Evolutionary conservation across 2,888 invertebrate genomes (phyloP), one percentile per base, ranked within the genome.

Genomic region (Pristionchus entomophagus): DNA sequence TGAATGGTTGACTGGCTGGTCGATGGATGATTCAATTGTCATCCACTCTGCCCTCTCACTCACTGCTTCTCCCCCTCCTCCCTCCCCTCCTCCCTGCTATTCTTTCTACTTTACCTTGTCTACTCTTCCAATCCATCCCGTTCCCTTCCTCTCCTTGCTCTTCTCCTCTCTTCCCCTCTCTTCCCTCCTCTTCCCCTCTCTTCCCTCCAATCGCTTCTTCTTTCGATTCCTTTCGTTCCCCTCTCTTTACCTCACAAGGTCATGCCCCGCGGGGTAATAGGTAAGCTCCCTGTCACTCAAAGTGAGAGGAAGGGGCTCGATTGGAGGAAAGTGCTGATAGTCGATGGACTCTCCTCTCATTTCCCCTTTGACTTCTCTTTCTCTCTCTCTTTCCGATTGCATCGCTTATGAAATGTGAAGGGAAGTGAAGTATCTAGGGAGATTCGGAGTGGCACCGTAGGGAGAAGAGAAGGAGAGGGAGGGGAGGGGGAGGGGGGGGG

Each of bases 111-210:
- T 77, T 77, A 69, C 51, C 65, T 56, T 77, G 56, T 85, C 85
- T 38, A 85, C 85, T 77, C 85, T 59, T 78, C 69, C 85, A 85
- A 78, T 85, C 85, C 78, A 85, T 85, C 78, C 78, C 78, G 77
- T 82, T 85, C 78, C 38, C 49, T 78, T 62, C n/a, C 73, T 73
- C 73, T 56, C n/a, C 56, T 56, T 56, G 10, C 56, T n/a, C n/a
- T 65, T 35, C 29, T 59, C 59, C 26, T 65, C 38, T 69, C 65
- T 35, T 26, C 38, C 65, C 19, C 8, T 69, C 65, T 22, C 32
- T 38, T 69, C 65, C 38, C n/a, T n/a, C n/a, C 38, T 69, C 65
- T 35, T 26, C 38, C 65, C 19, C 8, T 69, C 65, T 22, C 32
- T 38, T 69, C 65, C 38, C n/a, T n/a, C 45, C 45, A 45, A 45